These are phyloP conservation scores for Meloidogyne chitwoodi DNA, from an alignment of 1,140 invertebrate genomes.

Conservation along the genomic window DNA sequence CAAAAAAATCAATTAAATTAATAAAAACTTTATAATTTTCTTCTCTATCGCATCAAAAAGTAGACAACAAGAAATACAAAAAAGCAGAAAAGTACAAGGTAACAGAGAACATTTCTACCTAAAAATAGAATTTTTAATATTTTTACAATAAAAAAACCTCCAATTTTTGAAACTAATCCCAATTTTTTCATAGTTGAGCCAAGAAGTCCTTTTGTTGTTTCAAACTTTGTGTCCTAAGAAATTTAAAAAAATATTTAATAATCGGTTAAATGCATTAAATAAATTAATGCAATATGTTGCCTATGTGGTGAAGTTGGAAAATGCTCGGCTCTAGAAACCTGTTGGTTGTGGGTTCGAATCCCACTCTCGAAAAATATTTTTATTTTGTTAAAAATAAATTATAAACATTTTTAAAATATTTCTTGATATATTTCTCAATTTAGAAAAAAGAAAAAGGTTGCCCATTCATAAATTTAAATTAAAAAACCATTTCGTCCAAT, in stretches of 20 bases:
- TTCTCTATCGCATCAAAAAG: constrained; percentile 37
- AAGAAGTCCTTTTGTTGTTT: constrained; percentile 36
- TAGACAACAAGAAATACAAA: constrained; percentile 55
- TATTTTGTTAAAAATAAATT: too few relatives aligned
- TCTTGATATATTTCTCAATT: too few relatives aligned
- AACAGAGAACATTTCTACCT: constrained; percentile 54
- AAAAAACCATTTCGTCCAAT: constrained; percentile 43
- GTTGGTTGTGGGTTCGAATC: too few relatives aligned
- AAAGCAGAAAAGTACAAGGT: constrained; percentile 50
- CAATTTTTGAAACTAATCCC: constrained; percentile 48
- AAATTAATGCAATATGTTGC: too few relatives aligned
- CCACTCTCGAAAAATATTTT: too few relatives aligned
- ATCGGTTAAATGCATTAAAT: not conserved
- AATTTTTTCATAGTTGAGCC: constrained; percentile 52
- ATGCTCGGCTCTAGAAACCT: not conserved
- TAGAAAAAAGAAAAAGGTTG: too few relatives aligned
- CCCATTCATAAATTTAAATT: not conserved
- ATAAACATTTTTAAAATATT: too few relatives aligned
- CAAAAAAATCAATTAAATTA: not conserved
- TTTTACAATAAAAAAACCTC: constrained; percentile 37
- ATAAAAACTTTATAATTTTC: not conserved
- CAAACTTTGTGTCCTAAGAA: constrained; percentile 27
- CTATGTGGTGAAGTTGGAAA: not conserved
- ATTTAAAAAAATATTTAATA: not conserved
- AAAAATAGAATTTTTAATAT: constrained; percentile 16